Conservation (phyloP, 1,140 invertebrate species). For the Tetramorium parvispinum region DNA sequence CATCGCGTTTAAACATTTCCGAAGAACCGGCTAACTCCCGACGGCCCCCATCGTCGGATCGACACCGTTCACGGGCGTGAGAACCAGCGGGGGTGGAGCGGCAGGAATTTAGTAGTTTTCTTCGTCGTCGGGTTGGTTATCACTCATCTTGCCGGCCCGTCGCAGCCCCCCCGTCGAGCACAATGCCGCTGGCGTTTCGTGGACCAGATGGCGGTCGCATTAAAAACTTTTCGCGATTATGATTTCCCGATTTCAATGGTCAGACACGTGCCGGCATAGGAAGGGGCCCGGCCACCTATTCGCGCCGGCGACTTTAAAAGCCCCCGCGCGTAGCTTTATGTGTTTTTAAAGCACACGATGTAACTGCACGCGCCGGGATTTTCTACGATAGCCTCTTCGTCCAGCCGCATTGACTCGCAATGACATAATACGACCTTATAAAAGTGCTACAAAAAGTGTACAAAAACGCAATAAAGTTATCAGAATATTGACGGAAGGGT, state of each 20-base stretch:
- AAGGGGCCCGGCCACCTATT: neutral
- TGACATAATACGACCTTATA: constrained; percentile 24
- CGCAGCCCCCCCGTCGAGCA: neutral
- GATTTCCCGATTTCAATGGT: constrained; percentile 69
- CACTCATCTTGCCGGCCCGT: constrained; percentile 32
- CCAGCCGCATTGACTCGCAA: neutral
- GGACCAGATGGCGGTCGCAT: constrained; percentile 68
- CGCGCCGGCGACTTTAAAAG: constrained; percentile 14
- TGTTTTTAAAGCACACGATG: constrained; percentile 31
- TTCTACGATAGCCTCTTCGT: neutral
- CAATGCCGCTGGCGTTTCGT: constrained; percentile 8
- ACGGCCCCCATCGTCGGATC: neutral
- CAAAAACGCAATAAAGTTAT: constrained; percentile 18
- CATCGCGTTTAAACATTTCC: constrained; percentile 56
- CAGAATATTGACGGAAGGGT: neutral
- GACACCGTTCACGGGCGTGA: neutral
- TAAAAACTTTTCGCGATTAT: constrained; percentile 69
- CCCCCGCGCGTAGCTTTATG: constrained; percentile 43
- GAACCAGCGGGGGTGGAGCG: neutral
- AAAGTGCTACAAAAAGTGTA: neutral
- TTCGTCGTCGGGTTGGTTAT: constrained; percentile 20
- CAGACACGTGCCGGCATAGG: constrained; percentile 54
- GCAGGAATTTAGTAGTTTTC: constrained; percentile 41
- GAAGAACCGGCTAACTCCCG: constrained; percentile 44
- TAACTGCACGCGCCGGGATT: constrained; percentile 41